A percentile compares a stretch with the other conserved stretches of the same genome.
These are phyloP conservation scores for Acanthisitta chloris DNA, from an alignment of 2,113 vertebrate species.

Conservation along the genomic window DNA sequence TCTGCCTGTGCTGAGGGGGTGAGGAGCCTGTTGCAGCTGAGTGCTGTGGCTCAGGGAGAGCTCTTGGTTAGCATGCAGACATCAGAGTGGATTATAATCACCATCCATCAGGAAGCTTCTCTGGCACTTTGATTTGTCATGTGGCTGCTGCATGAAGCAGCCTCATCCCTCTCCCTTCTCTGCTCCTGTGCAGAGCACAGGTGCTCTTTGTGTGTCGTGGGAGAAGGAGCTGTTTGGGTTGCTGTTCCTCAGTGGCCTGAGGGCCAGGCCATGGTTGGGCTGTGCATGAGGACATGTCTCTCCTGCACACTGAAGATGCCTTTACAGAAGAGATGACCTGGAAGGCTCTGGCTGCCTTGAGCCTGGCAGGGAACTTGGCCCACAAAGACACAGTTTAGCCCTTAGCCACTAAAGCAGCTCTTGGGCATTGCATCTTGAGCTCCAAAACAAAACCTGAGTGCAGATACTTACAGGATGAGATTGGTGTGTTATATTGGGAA, in stretches of 20 bases:
- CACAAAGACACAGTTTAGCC: neutral
- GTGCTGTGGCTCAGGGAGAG: neutral
- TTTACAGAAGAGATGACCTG: neutral
- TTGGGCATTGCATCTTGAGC: neutral
- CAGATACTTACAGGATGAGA: neutral
- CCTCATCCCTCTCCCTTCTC: neutral
- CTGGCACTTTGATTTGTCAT: neutral
- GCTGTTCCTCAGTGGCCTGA: neutral
- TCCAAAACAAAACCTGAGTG: neutral
- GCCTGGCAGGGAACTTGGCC: neutral
- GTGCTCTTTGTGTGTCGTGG: neutral
- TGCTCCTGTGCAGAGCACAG: neutral
- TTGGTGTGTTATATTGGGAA: accelerated
- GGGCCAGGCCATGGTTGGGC: neutral
- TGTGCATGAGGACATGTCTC: neutral
- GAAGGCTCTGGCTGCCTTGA: neutral
- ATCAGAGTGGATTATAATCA: neutral
- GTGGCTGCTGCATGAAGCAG: neutral
- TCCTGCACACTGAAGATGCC: neutral
- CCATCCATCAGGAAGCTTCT: neutral
- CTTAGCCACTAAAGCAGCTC: neutral
- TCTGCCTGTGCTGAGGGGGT: neutral
- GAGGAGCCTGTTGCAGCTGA: neutral
- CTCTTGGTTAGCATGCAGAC: neutral
- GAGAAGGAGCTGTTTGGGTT: neutral